These are phyloP conservation scores for Suillia variegata DNA, from an alignment of 2,888 invertebrate genomes.

Conservation along the genomic window DNA sequence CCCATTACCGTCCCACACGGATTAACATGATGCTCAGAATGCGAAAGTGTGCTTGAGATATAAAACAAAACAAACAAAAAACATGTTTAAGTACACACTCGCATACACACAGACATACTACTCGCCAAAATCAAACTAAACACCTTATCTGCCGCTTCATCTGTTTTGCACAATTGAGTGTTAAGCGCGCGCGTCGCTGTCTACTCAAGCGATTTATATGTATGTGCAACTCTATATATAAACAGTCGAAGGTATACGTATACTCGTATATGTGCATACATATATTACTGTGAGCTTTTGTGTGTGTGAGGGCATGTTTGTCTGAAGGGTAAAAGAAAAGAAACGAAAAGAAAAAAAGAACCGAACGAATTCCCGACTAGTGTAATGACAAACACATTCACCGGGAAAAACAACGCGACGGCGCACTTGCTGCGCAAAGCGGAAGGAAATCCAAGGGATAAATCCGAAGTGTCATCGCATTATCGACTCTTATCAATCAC, in stretches of 20 bases:
- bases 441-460: slow-evolving; percentile 16
- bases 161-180: slow-evolving; percentile 17
- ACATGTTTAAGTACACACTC: background rate
- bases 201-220: background rate
- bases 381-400: slow-evolving; percentile 16
- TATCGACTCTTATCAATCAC: slow-evolving; percentile 38
- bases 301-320: background rate
- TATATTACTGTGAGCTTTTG: background rate
- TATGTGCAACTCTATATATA: no score
- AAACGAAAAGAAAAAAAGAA: background rate
- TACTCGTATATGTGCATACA: no score
- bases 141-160: slow-evolving; percentile 20
- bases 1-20: no score
- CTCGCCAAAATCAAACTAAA: slow-evolving; percentile 6
- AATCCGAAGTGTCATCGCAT: slow-evolving; percentile 29
- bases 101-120: background rate
- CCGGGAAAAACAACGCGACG: background rate
- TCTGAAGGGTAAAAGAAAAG: background rate
- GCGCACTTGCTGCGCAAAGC: background rate
- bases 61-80: slow-evolving; percentile 15
- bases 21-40: no score
- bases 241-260: no score
- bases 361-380: background rate
- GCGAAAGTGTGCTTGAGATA: no score
- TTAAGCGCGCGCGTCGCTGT: slow-evolving; percentile 5